Base-by-base conservation (phyloP, 2,797 vertebrate species). In the Melanotaenia nigrans region DNA sequence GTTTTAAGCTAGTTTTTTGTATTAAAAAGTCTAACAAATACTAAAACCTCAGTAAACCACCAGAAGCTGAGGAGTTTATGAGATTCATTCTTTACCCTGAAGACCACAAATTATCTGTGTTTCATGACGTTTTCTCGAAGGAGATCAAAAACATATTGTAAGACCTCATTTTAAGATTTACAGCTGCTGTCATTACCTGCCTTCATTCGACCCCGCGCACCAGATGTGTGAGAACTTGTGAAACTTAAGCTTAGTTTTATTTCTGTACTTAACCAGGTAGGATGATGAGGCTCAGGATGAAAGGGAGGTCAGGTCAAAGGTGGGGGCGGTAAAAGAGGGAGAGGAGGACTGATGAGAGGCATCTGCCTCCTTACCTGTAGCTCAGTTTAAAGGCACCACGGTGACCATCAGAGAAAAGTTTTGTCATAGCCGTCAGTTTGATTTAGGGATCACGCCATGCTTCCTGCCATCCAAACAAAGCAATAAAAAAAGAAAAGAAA, bases 141-240 rank as follows among this genome's bases (percentile, higher is more conserved):
- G 16, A 70, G 33, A 64, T 63, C 40, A 56, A 33, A 85, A 73
- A 75, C 58, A 25, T 38, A 68, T 42, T 38, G 18, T 18, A 22
- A 58, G 65, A 62, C 71, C 30, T 30, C 2, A 49, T 73, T 79
- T 79, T 59, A 59, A 62, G 45, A 78, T 85, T 88, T 85, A 80
- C 73, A 72, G 24, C 82, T 57, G 10, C 63, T 58, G 75, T 47
- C 53, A 1, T 73, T 69, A 82, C 75, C 64, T 54, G 35, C 65
- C 65, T 82, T 79, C 51, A 79, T 75, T 61, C 55, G 53, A 7
- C 54, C 35, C 35, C 36, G 25, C 61, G 67, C 24, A 42, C 66
- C 91, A 93, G 82, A 92, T 92, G 92, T 90, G 76, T 16, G 12
- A 65, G 35, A 59, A 65, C 58, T 75, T 6, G 60, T 92, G 85